A percentile compares a stretch with the other conserved stretches of the same genome.
Evolutionary conservation across 2,113 vertebrate species (phyloP).

Genomic region (Todiramphus saurophagus): DNA sequence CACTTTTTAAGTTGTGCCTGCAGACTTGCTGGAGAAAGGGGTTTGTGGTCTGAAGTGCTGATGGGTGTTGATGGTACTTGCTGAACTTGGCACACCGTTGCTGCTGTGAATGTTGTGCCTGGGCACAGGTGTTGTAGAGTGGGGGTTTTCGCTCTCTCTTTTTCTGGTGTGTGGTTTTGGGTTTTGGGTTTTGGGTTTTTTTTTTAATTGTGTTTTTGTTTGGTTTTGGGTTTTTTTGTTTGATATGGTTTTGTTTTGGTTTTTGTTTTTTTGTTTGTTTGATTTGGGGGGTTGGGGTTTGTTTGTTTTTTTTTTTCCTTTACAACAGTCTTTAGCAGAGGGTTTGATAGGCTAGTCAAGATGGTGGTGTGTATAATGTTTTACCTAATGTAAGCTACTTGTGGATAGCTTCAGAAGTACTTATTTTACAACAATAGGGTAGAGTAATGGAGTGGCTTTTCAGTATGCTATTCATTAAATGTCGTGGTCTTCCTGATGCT

Average conservation of each 20-base stretch:
- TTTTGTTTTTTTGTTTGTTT: too few relatives aligned
- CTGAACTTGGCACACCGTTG: background rate
- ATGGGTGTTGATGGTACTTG: background rate
- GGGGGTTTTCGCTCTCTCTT: background rate
- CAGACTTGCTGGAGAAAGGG: background rate
- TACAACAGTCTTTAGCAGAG: background rate
- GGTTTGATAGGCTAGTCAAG: background rate
- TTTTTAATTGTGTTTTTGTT: too few relatives aligned
- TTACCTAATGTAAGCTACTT: background rate
- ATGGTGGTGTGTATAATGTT: background rate
- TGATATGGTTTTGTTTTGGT: too few relatives aligned
- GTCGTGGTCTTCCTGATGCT: background rate
- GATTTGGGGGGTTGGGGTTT: too few relatives aligned
- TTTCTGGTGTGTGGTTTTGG: background rate
- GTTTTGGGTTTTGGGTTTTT: background rate
- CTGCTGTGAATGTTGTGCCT: background rate
- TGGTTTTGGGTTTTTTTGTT: too few relatives aligned
- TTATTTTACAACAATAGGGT: background rate
- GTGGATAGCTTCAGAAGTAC: background rate
- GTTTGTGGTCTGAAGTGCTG: background rate
- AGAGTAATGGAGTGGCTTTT: background rate
- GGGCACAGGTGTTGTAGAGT: background rate
- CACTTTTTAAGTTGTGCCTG: background rate
- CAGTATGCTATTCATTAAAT: background rate
- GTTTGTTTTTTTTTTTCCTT: too few relatives aligned